A percentile compares a stretch with the other conserved stretches of the same genome.
Evolutionary conservation across 2,888 invertebrate species (phyloP).

Genomic region (Oligia strigilis): DNA sequence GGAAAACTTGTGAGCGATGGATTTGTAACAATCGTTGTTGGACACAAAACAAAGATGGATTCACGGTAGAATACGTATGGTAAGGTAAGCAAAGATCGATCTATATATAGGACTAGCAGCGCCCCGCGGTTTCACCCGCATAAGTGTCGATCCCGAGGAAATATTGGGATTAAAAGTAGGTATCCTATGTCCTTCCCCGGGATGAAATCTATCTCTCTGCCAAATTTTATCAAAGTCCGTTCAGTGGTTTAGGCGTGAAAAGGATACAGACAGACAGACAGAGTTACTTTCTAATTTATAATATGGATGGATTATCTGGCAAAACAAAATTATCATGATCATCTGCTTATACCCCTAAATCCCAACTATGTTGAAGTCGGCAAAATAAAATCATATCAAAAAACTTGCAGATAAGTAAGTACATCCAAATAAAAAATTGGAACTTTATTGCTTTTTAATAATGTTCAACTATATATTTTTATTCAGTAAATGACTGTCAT

Average conservation of each 20-base stretch:
- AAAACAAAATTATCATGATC: neutral
- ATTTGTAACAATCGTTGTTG: slow-evolving; percentile 24
- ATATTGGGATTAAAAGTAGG: no score
- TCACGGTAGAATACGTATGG: neutral
- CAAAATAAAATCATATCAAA: neutral
- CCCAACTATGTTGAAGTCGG: neutral
- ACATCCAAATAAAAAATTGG: neutral
- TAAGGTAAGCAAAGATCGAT: neutral
- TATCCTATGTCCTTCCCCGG: no score
- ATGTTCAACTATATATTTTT: slow-evolving; percentile 13
- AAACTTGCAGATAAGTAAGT: neutral
- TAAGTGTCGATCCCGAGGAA: no score
- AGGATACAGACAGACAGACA: no score
- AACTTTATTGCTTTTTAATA: slow-evolving; percentile 15
- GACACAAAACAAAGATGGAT: slow-evolving; percentile 27
- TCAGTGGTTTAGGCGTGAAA: no score
- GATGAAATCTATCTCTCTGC: no score
- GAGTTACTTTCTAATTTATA: no score
- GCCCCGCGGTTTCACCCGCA: no score
- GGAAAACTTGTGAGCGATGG: slow-evolving; percentile 8
- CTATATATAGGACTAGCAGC: neutral
- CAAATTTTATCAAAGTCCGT: no score
- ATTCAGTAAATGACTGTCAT: slow-evolving; percentile 12
- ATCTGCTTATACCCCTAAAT: neutral
- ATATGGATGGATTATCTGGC: no score